Percentiles rank a stretch among this genome's conserved stretches.
Evolutionary conservation across 1,140 invertebrate species (phyloP).

Genomic region (Drosophila ercepeae): DNA sequence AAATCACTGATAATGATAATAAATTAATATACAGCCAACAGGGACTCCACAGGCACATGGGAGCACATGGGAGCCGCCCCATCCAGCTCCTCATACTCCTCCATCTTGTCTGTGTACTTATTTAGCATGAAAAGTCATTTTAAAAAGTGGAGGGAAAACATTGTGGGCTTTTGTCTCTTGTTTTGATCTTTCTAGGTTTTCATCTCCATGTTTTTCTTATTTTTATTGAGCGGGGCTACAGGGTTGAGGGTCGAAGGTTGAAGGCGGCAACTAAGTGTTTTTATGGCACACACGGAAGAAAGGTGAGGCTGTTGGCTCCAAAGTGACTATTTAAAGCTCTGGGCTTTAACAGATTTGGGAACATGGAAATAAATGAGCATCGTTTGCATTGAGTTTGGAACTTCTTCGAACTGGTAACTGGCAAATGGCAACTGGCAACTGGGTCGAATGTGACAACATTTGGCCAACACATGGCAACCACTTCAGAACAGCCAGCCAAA

Average conservation of each 20-base stretch:
- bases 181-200: slow-evolving; percentile 57
- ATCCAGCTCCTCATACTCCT: neutral
- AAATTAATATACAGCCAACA: slow-evolving; percentile 76
- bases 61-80: neutral
- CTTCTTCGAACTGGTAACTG: slow-evolving; percentile 12
- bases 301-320: neutral
- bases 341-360: slow-evolving; percentile 11
- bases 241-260: slow-evolving; percentile 6
- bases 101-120: slow-evolving; percentile 63
- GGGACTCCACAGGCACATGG: slow-evolving; percentile 34
- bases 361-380: slow-evolving; percentile 27
- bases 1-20: slow-evolving; percentile 83
- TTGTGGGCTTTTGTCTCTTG: slow-evolving; percentile 32
- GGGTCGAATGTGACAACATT: slow-evolving; percentile 40
- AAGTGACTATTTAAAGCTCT: slow-evolving; percentile 7
- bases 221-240: slow-evolving; percentile 4
- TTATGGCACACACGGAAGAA: slow-evolving; percentile 39
- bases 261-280: slow-evolving; percentile 56
- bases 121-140: slow-evolving; percentile 82
- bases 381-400: slow-evolving; percentile 12
- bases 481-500: slow-evolving; percentile 40
- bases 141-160: slow-evolving; percentile 58
- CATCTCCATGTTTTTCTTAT: slow-evolving; percentile 10
- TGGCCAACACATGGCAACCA: slow-evolving; percentile 48
- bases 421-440: slow-evolving; percentile 7